These are phyloP conservation scores for Drosophila carrolli DNA, from an alignment of 1,140 invertebrate genomes.

Conservation along the genomic window DNA sequence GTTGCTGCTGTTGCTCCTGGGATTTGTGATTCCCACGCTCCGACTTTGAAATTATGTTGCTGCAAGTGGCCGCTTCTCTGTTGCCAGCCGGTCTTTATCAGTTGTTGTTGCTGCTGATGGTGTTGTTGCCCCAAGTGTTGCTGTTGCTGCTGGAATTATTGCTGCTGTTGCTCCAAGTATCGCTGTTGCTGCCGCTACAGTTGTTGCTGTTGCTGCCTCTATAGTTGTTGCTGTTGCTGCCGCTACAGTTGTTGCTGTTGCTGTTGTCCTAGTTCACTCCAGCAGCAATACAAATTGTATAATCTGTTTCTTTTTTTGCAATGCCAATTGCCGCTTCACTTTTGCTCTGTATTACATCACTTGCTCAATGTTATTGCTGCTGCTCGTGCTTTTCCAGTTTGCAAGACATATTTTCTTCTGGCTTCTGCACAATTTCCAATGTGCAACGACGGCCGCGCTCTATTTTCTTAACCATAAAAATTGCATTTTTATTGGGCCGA, in stretches of 20 bases:
- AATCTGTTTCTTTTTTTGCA: slow-evolving; percentile 56
- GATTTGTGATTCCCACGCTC: slow-evolving; percentile 78
- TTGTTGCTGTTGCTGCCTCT: slow-evolving; percentile 5
- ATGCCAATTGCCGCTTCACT: slow-evolving; percentile 64
- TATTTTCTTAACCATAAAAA: slow-evolving; percentile 73
- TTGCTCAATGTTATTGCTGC: slow-evolving; percentile 30
- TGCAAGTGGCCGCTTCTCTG: slow-evolving; percentile 39
- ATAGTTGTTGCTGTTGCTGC: slow-evolving; percentile 14
- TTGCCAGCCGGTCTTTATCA: slow-evolving; percentile 76
- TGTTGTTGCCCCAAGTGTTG: slow-evolving; percentile 20
- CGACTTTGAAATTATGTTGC: slow-evolving; percentile 69
- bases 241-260: slow-evolving; percentile 17
- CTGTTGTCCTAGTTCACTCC: slow-evolving; percentile 72
- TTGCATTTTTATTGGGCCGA: slow-evolving; percentile 67
- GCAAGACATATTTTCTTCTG: slow-evolving; percentile 62
- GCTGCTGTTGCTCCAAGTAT: slow-evolving; percentile 11
- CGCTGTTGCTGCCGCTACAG: slow-evolving; percentile 34
- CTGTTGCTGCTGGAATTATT: slow-evolving; percentile 3
- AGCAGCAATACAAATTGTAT: slow-evolving; percentile 68
- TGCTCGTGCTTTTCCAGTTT: slow-evolving; percentile 54
- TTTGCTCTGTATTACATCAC: slow-evolving; percentile 75
- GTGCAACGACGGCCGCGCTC: slow-evolving; percentile 64
- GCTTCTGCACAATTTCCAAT: slow-evolving; percentile 62
- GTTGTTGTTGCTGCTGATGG: slow-evolving; percentile 7
- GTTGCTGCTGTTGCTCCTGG: slow-evolving; percentile 39